Evolutionary conservation across 2,797 vertebrate species (phyloP), one percentile per base, ranked within the genome.

Genomic region (Lepilemur ruficaudatus): DNA sequence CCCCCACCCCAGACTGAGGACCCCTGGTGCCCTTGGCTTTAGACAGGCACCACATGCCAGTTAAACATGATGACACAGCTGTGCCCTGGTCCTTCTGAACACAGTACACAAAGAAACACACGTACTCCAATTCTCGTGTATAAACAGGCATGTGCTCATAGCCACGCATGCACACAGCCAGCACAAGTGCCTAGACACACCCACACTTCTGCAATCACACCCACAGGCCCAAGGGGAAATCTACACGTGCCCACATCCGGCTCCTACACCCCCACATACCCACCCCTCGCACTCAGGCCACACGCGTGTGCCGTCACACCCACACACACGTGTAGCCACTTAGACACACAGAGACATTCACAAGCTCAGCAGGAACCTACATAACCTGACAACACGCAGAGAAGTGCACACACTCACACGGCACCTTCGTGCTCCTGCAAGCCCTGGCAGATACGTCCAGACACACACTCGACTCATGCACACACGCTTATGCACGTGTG

Each of bases 21-120:
- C 12, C 38, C 75, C 18, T 2, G 55, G 14, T 50, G 15, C 15
- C 22, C 7, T 30, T 46, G 0, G 32, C 32, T 20, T 35, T 57
- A 61, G 8, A 61, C 0, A 75, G 50, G n/a, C 32, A 15, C 61
- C 11, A 3, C 0, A 6, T 1, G 4, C 7, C 1, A 17, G 78
- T 20, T 15, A 41, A 5, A 43, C 0, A 4, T 9, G 41, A 48
- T 4, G 65, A 38, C 0, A 2, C 30, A 14, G 13, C 30, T 4
- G 1, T 0, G 7, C 12, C 38, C 9, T 0, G 12, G 1, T 13
- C 17, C 5, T 48, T 61, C 18, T 1, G 28, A 57, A 38, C 38
- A 38, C 38, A 38, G 11, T 1, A 41, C 17, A 50, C 25, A 86
- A 4, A 70, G 38, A 84, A 8, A 79, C 41, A 83, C 0, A 23